Conservation (phyloP, 2,113 vertebrate genomes). For the Tinamus guttatus region DNA sequence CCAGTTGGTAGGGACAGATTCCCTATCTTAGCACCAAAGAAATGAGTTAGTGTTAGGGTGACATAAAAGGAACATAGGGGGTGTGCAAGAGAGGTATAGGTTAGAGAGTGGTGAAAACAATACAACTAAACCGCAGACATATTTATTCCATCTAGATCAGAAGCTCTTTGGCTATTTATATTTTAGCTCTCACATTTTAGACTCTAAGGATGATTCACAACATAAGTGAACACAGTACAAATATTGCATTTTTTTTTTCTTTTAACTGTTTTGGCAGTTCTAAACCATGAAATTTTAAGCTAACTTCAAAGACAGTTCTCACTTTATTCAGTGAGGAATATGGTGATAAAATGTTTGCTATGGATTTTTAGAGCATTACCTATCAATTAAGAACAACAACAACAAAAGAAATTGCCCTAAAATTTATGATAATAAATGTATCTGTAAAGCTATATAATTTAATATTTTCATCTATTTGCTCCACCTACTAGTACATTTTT, state of each 20-base stretch:
- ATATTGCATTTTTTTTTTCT: background rate
- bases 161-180: background rate
- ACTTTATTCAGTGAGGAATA: background rate
- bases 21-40: background rate
- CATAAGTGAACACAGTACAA: background rate
- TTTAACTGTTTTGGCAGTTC: background rate
- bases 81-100: background rate
- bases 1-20: background rate
- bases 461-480: slow-evolving; percentile 4
- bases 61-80: background rate
- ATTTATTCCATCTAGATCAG: background rate
- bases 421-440: background rate
- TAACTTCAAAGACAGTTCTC: background rate
- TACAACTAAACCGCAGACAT: background rate
- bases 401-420: background rate
- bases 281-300: background rate
- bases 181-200: background rate
- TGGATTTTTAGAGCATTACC: background rate
- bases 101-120: background rate
- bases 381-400: too few species aligned
- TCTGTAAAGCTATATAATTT: background rate
- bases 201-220: background rate
- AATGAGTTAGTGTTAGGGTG: background rate
- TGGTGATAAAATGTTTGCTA: background rate
- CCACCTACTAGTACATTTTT: slow-evolving; percentile 26